Base-by-base conservation (phyloP, 1,140 invertebrate species). In the Pogonus chalceus region DNA sequence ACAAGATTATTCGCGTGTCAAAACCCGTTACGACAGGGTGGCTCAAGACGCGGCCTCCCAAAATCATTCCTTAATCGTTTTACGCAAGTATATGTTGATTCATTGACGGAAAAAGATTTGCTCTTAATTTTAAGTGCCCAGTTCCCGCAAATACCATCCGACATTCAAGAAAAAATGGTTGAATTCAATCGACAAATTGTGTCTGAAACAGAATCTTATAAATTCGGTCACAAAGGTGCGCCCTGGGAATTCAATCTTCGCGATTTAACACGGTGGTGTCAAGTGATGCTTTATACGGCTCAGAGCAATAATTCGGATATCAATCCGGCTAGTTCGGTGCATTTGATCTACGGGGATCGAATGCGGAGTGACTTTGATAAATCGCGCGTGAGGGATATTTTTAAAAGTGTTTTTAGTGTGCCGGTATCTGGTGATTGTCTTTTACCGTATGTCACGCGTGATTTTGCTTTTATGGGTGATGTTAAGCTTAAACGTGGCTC, bases 21-120 rank as follows among this genome's bases (percentile, higher is more conserved):
- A 74, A 99, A 99, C 79, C 96, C 97, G 0, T 72, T 93, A n/a
- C 83, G 82, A 64, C 91, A 99, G 76, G 97, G 97, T 24, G 94
- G 96, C 1, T 93, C 89, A 1, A 78, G 97, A 58, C 85, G 96
- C 71, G 96, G 96, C 9, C 75, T 99, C 43, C 97, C 97, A 0
- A 84, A 90, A 64, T 99, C 96, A 1, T 99, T 99, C 66, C 73
- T 99, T 0, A 99, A 99, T 73, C 81, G 97, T 63, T 99, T 99
- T 65, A 96, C 92, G 20, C 92, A 96, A 79, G 92, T 98, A 1
- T 96, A 88, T 63, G 76, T 98, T 12, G 85, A 92, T 56, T 79
- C 87, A 14, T 73, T 98, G 48, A 81, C 76, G 0, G 76, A 82
- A 26, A 73, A 80, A 18, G 96, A 99, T 75, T 74, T 96, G 14